phyloP scores from a whole-genome alignment of 2,888 invertebrate genomes.

The Azorinus chamasolen region DNA sequence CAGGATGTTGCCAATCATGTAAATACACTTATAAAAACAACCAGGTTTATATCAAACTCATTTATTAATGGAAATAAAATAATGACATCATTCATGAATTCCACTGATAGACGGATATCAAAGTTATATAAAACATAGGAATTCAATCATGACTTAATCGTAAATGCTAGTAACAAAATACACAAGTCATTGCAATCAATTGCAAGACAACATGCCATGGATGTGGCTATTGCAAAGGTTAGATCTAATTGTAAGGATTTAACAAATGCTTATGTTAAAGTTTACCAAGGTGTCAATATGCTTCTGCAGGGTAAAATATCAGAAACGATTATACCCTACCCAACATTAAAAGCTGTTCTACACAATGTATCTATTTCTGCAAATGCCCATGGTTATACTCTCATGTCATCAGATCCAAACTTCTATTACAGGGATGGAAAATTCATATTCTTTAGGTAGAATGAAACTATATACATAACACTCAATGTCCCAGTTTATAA shows the following conservation, averaged over 20 bases:
- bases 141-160: conserved; percentile 31
- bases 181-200: conserved; percentile 18
- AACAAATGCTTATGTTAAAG: too few species aligned
- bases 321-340: too few species aligned
- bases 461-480: too few species aligned
- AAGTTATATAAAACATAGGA: conserved; percentile 16
- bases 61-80: conserved; percentile 21
- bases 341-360: too few species aligned
- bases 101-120: conserved; percentile 15
- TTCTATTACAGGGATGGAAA: too few species aligned
- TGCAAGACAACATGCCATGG: conserved; percentile 17
- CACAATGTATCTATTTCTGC: too few species aligned
- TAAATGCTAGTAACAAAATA: conserved; percentile 19
- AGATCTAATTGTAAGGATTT: conserved; percentile 22
- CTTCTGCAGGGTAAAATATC: too few species aligned
- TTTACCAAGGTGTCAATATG: too few species aligned
- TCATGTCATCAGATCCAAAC: too few species aligned
- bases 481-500: too few species aligned
- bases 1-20: conserved; percentile 22
- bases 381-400: too few species aligned
- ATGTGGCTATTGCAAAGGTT: conserved; percentile 7
- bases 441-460: too few species aligned
- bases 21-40: conserved; percentile 10
- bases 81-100: conserved; percentile 17
- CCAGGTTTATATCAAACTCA: conserved; percentile 2